Evolutionary conservation across 2,888 invertebrate species (phyloP).

Genomic region (Pilophorus perplexus): DNA sequence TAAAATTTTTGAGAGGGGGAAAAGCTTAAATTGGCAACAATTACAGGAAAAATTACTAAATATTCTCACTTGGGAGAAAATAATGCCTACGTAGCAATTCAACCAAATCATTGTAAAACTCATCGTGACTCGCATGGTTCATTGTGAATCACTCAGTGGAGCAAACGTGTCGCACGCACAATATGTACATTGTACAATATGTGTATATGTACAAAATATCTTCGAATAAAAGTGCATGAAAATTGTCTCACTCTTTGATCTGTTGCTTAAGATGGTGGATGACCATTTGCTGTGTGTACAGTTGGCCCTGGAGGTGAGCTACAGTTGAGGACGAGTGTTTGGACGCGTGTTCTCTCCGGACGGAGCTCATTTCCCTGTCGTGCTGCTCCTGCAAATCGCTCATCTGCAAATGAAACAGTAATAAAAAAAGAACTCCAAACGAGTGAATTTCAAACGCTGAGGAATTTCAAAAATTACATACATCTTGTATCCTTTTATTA

Average conservation of each 20-base stretch:
- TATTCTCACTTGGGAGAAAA: no score
- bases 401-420: constrained; percentile 46
- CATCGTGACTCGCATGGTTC: no score
- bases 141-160: no score
- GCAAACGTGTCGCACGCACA: no score
- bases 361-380: constrained; percentile 53
- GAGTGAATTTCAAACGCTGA: neutral
- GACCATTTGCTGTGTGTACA: constrained; percentile 62
- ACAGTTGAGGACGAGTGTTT: constrained; percentile 51
- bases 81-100: no score
- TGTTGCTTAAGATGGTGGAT: constrained; percentile 52
- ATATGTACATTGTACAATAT: no score
- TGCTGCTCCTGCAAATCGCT: constrained; percentile 54
- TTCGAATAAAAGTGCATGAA: no score
- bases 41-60: neutral
- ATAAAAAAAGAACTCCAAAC: neutral
- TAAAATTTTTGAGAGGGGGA: neutral
- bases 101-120: no score
- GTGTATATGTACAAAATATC: no score
- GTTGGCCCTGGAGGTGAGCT: constrained; percentile 58
- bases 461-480: constrained; percentile 56
- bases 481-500: constrained; percentile 75
- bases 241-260: constrained; percentile 52
- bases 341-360: constrained; percentile 53
- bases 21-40: neutral